phyloP scores from a whole-genome alignment of 1,140 invertebrate genomes.

The Orchesella cincta region DNA sequence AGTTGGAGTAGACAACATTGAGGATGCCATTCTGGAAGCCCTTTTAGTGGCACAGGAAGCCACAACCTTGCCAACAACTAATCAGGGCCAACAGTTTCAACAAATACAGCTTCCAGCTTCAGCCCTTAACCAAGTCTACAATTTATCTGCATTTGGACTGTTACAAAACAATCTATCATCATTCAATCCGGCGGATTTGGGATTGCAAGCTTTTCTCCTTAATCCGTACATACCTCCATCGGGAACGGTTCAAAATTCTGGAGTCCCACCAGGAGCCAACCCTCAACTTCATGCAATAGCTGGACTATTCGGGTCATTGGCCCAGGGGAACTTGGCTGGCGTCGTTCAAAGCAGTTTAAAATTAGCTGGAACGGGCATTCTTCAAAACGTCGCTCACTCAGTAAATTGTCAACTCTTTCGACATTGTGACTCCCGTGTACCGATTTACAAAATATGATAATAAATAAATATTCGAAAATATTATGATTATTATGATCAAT shows the following conservation, averaged over 20 bases:
- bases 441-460: neutral
- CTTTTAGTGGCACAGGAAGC: neutral
- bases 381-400: neutral
- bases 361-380: neutral
- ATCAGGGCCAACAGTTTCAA: neutral
- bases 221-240: neutral
- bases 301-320: neutral
- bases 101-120: neutral
- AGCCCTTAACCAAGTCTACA: neutral
- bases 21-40: constrained; percentile 13
- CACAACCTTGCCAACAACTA: neutral
- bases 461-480: neutral
- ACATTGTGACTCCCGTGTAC: neutral
- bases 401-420: neutral
- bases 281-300: neutral
- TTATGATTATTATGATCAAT: neutral
- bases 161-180: neutral
- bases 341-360: neutral
- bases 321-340: neutral
- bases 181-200: neutral
- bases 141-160: neutral
- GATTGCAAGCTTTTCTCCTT: neutral
- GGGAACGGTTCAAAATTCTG: neutral
- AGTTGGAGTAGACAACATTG: constrained; percentile 3
- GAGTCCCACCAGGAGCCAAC: neutral